Base-by-base conservation (phyloP, 2,797 vertebrate genomes). In the Pelochelys cantorii region DNA sequence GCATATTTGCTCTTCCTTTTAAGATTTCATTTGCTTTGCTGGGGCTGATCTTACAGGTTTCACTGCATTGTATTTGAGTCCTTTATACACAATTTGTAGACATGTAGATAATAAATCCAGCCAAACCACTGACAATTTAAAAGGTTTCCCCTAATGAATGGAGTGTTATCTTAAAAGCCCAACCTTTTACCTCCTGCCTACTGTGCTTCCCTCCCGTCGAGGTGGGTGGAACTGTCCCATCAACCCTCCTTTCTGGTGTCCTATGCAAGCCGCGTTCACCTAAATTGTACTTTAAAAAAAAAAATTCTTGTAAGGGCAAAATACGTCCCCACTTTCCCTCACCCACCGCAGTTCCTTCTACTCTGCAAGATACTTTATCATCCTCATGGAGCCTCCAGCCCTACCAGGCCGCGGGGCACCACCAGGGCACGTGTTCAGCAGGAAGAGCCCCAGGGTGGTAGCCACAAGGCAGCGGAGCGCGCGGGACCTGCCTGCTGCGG, bases 141-240 rank as follows among this genome's bases (percentile, higher is more conserved):
- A 94, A 93, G 86, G 89, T 68, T 93, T 91, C 77, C 42, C 80
- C 82, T 94, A 88, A 95, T 94, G 92, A 92, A 92, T 88, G 54
- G 56, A 90, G 92, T 53, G 71, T 81, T 7, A 90, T 85, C 94
- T 92, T 52, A 74, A 93, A 86, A 77, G 82, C 48, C 31, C 74
- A 86, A 68, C 84, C 1, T 79, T 80, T 93, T 82, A 80, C 79
- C 22, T 84, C 81, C 1, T 18, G 91, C 62, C n/a, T 57, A 79
- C 55, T 1, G 1, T 14, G 79, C 14, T 53, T 78, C 48, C 6
- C 31, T 0, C 54, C 27, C 37, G 53, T 42, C 65, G 22, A 12
- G 20, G 11, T 11, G n/a, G n/a, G n/a, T 92, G 82, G 77, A 92
- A 79, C 31, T 48, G 57, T 84, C 65, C 84, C 48, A 84, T 65